A percentile compares a stretch with the other conserved stretches of the same genome.
Conservation (phyloP, 2,888 invertebrate species). For the Leptura quadrifasciata region DNA sequence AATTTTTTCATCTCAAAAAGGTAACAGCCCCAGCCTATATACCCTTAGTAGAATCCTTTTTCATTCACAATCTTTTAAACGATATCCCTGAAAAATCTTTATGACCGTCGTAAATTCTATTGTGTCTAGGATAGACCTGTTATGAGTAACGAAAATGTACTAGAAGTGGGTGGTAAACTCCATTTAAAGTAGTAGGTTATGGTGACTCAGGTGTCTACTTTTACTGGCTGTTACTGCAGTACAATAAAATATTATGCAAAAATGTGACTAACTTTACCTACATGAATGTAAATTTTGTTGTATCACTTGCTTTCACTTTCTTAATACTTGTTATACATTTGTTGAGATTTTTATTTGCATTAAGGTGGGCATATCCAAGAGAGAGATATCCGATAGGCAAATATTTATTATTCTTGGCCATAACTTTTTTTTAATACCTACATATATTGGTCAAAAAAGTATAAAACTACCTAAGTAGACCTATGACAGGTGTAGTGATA, state of each 20-base stretch:
- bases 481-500: too few species aligned
- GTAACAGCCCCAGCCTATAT: too few species aligned
- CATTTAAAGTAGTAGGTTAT: conserved; percentile 2
- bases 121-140: conserved; percentile 7
- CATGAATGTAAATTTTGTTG: neutral
- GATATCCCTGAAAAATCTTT: neutral
- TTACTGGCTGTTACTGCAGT: conserved; percentile 15
- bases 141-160: conserved; percentile 9
- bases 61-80: neutral
- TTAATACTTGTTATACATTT: too few species aligned
- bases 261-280: conserved; percentile 10
- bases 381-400: too few species aligned
- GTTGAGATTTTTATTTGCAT: too few species aligned
- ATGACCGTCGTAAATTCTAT: conserved; percentile 2
- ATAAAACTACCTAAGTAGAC: too few species aligned
- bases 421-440: too few species aligned
- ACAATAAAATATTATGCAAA: conserved; percentile 16
- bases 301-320: neutral
- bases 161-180: conserved; percentile 8
- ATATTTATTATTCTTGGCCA: too few species aligned
- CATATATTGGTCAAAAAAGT: too few species aligned
- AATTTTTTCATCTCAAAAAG: too few species aligned
- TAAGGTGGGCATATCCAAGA: too few species aligned
- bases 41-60: neutral
- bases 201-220: conserved; percentile 32